Conservation (phyloP, 2,888 invertebrate genomes). For the Urechis unicinctus region DNA sequence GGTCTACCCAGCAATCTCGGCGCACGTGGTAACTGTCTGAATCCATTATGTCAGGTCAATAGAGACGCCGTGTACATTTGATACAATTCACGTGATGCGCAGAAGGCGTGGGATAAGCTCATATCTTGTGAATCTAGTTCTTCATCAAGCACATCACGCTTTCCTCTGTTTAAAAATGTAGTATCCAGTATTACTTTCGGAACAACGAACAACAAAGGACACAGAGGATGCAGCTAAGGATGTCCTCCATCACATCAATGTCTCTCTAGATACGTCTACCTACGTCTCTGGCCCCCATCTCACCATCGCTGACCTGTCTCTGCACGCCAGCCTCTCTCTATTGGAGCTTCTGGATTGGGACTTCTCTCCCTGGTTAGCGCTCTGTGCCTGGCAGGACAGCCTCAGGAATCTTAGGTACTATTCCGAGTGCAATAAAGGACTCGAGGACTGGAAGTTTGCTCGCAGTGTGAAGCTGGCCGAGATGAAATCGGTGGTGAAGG, state of each 20-base stretch:
- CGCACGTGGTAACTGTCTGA: not conserved
- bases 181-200: slow-evolving; percentile 3
- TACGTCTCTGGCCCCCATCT: not conserved
- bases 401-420: slow-evolving; percentile 1
- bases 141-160: no score
- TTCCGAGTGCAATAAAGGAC: slow-evolving; percentile 2
- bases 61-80: no score
- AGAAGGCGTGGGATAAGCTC: no score
- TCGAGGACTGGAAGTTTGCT: slow-evolving; percentile 5
- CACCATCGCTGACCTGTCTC: not conserved
- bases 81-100: no score
- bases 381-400: not conserved
- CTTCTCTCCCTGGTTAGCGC: not conserved
- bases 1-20: slow-evolving; percentile 2
- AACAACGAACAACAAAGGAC: not conserved
- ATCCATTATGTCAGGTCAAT: not conserved
- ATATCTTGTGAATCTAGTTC: no score
- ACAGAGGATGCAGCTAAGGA: not conserved
- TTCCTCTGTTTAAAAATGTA: no score
- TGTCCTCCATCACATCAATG: not conserved
- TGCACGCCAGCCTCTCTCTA: not conserved
- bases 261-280: not conserved
- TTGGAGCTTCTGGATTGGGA: slow-evolving; percentile 1
- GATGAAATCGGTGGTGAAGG: no score
- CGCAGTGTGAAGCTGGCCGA: no score